These are phyloP conservation scores for Lerista edwardsae DNA, from an alignment of 2,797 vertebrate species.

Conservation along the genomic window DNA sequence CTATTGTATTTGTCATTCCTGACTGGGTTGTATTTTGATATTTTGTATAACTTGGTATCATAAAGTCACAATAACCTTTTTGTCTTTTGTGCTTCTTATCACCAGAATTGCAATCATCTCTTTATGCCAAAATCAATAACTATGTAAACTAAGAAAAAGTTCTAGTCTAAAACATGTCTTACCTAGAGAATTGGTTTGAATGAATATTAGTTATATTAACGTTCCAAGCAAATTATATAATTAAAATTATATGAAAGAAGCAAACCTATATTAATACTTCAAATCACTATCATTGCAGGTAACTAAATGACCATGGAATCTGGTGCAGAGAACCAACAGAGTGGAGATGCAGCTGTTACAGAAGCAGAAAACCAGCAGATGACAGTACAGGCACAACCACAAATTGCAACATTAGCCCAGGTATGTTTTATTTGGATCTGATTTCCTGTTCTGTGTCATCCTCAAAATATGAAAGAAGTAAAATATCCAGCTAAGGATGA, in stretches of 20 bases:
- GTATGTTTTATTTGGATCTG: slow-evolving; percentile 74
- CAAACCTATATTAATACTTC: slow-evolving; percentile 66
- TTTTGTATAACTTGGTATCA: too few species aligned
- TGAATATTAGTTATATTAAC: not conserved
- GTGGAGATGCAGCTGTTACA: slow-evolving; percentile 92
- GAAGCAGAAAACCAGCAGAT: slow-evolving; percentile 96
- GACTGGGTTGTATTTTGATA: too few species aligned
- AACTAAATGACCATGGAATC: slow-evolving; percentile 99
- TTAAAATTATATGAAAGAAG: slow-evolving; percentile 50
- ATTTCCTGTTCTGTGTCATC: slow-evolving; percentile 45
- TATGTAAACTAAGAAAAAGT: not conserved
- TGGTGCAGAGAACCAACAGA: slow-evolving; percentile 95
- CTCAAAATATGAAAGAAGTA: slow-evolving; percentile 31
- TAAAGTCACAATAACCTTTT: too few species aligned
- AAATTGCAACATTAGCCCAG: slow-evolving; percentile 95
- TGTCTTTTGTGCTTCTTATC: not conserved
- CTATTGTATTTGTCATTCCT: too few species aligned
- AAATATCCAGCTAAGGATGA: slow-evolving; percentile 27
- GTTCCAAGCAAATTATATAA: not conserved
- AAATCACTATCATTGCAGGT: slow-evolving; percentile 83
- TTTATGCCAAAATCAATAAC: not conserved
- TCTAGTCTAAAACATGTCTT: not conserved
- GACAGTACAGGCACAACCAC: slow-evolving; percentile 85
- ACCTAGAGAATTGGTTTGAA: not conserved
- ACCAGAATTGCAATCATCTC: not conserved